Conservation (phyloP, 2,888 invertebrate species). For the Adela reaumurella region DNA sequence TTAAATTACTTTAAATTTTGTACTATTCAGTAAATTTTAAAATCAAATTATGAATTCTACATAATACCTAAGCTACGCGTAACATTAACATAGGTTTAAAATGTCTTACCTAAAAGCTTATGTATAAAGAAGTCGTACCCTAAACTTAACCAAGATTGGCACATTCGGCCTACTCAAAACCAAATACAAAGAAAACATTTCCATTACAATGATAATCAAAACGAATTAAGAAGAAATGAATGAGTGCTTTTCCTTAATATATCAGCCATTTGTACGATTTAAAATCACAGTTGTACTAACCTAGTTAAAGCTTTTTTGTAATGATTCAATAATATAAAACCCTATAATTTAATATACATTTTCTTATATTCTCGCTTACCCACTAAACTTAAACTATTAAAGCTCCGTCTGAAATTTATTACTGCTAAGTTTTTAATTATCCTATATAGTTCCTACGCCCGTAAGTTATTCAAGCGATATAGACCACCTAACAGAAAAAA, state of each 20-base stretch:
- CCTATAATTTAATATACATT: not conserved
- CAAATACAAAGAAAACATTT: constrained; percentile 5
- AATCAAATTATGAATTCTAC: no score
- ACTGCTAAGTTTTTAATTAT: not conserved
- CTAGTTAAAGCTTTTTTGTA: not conserved
- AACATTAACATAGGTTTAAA: no score
- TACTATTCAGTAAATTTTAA: no score
- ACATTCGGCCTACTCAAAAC: constrained; percentile 37
- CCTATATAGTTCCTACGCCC: no score
- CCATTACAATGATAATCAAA: not conserved
- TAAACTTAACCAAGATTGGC: constrained; percentile 27
- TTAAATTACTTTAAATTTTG: no score
- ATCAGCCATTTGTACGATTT: not conserved
- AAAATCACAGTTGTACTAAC: not conserved
- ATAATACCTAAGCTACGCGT: no score
- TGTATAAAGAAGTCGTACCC: no score
- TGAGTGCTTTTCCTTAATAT: not conserved
- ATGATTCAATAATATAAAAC: not conserved
- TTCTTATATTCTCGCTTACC: no score
- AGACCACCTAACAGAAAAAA: no score
- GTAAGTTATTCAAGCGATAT: no score
- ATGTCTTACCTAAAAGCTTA: no score
- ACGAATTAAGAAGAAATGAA: not conserved
- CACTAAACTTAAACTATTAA: constrained; percentile 29
- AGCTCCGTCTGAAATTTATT: constrained; percentile 18